Conservation (phyloP, 2,113 vertebrate species). For the Steatornis caripensis region DNA sequence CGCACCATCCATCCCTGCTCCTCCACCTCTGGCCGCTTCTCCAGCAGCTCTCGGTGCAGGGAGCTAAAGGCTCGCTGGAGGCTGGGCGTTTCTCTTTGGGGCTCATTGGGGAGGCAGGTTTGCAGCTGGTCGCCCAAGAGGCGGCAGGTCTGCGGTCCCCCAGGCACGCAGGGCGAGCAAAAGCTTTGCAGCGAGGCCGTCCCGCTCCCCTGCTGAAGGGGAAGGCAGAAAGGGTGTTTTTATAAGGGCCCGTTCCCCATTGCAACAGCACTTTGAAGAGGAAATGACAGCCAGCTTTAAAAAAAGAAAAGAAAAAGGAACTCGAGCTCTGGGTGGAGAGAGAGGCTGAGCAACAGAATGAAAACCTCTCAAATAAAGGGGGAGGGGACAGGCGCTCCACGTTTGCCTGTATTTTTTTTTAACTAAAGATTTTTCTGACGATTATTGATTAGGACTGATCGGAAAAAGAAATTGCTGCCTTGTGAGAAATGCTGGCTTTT, state of each 20-base stretch:
- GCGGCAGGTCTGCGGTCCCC: background rate
- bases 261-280: background rate
- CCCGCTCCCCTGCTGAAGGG: background rate
- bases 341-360: background rate
- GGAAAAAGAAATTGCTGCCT: background rate
- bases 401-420: background rate
- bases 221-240: background rate
- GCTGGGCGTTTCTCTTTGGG: background rate
- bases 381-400: background rate
- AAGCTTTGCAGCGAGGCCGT: background rate
- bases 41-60: background rate
- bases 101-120: background rate
- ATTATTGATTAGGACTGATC: background rate
- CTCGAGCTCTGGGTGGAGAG: background rate
- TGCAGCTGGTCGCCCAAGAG: background rate
- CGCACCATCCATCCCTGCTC: background rate
- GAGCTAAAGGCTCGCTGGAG: background rate
- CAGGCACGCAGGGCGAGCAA: background rate
- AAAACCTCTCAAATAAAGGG: background rate
- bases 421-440: background rate
- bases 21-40: background rate
- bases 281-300: constrained; percentile 11
- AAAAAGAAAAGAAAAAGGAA: background rate
- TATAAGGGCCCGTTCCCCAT: background rate
- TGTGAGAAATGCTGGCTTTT: background rate